Conservation (phyloP, 1,140 invertebrate genomes). For the Orussus abietinus region DNA sequence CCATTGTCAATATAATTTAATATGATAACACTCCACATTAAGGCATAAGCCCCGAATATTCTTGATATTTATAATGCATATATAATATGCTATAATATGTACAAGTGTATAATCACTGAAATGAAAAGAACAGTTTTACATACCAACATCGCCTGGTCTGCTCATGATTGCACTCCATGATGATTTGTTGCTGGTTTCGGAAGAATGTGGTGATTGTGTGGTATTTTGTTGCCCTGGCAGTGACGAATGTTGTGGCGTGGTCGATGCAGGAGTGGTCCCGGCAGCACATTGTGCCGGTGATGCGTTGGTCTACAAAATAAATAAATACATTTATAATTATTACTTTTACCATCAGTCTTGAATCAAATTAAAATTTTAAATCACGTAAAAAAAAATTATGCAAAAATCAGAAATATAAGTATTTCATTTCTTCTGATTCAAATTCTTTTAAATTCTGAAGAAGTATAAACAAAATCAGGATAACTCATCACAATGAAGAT, state of each 20-base stretch:
- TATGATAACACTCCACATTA: too few species aligned
- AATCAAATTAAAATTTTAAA: conserved; percentile 14
- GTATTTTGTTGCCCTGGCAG: conserved; percentile 45
- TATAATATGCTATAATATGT: too few species aligned
- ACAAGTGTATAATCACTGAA: neutral
- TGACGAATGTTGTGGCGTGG: conserved; percentile 41
- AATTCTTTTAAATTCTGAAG: too few species aligned
- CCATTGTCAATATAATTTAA: too few species aligned
- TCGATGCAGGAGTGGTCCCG: conserved; percentile 37
- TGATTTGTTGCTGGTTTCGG: conserved; percentile 52
- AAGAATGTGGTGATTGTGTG: conserved; percentile 40
- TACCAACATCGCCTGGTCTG: conserved; percentile 51
- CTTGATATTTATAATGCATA: too few species aligned
- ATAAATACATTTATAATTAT: neutral
- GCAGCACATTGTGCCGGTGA: conserved; percentile 44
- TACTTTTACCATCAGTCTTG: conserved; percentile 1
- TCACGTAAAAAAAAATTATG: neutral
- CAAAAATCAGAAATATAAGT: neutral
- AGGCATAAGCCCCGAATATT: too few species aligned
- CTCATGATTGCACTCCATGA: conserved; percentile 58
- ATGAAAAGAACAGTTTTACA: conserved; percentile 10
- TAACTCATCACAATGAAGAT: too few species aligned
- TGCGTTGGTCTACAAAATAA: conserved; percentile 40
- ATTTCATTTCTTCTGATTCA: neutral
- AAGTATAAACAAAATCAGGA: too few species aligned